phyloP scores from a whole-genome alignment of 2,797 vertebrate genomes.

The Clamator glandarius region DNA sequence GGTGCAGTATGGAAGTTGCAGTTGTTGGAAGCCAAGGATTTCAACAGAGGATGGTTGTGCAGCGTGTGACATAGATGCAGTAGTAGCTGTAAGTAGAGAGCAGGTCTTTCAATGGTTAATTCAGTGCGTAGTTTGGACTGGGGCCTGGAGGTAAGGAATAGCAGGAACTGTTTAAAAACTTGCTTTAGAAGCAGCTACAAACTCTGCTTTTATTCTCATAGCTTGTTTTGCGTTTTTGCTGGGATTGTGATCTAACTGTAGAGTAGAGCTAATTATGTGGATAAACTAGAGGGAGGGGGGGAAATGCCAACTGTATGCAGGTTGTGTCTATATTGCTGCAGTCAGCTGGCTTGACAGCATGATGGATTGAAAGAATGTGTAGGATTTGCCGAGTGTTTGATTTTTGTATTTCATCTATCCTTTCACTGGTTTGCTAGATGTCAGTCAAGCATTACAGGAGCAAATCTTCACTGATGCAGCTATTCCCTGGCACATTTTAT shows the following conservation, averaged over 20 bases:
- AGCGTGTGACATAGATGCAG: background rate
- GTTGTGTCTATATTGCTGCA: accelerated
- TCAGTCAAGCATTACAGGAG: background rate
- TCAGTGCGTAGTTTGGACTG: background rate
- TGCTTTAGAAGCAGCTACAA: background rate
- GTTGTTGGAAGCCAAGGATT: background rate
- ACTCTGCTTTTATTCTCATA: background rate
- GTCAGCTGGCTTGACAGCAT: background rate
- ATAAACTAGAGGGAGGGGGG: background rate
- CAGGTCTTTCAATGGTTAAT: background rate
- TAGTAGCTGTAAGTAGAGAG: background rate
- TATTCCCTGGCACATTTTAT: background rate
- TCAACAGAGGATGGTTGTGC: background rate
- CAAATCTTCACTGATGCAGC: background rate
- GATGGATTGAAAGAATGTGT: background rate
- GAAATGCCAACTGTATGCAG: background rate
- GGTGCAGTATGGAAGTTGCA: background rate
- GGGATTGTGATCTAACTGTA: background rate
- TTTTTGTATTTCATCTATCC: background rate
- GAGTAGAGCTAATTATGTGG: background rate
- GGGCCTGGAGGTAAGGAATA: background rate
- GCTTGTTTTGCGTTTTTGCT: background rate
- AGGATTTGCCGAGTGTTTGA: constrained; percentile 15
- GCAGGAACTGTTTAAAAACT: background rate
- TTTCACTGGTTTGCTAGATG: background rate